phyloP scores from a whole-genome alignment of 2,888 invertebrate genomes.

The Euplexia lucipara region DNA sequence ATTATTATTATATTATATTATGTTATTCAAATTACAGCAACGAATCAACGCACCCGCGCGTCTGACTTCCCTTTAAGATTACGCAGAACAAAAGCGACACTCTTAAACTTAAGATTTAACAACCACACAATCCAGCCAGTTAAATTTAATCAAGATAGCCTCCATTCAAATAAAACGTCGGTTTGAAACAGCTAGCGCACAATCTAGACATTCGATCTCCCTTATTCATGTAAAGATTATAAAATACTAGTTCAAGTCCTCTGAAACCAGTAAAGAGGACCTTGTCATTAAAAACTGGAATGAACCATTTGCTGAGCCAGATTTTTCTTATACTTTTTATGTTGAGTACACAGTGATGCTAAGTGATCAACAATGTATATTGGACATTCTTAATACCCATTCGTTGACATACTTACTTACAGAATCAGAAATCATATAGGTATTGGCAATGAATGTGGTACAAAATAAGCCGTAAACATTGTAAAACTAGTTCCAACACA shows the following conservation, averaged over 20 bases:
- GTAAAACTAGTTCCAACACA: no score
- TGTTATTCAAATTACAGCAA: neutral
- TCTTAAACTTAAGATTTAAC: conserved; percentile 7
- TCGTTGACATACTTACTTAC: no score
- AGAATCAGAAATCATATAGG: no score
- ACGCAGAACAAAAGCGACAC: neutral
- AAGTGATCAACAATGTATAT: no score
- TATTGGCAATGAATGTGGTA: no score
- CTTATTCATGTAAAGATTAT: neutral
- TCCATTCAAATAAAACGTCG: conserved; percentile 5
- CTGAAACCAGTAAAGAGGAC: conserved; percentile 15
- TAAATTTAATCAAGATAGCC: conserved; percentile 21
- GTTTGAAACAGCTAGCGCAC: neutral
- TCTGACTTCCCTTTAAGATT: no score
- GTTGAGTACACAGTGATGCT: no score
- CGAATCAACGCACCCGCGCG: no score
- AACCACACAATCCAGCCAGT: neutral
- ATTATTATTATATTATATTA: neutral
- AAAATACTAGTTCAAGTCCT: conserved; percentile 20
- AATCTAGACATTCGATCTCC: conserved; percentile 8
- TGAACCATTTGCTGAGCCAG: neutral
- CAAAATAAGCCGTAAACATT: no score
- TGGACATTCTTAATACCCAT: no score
- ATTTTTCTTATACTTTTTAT: neutral
- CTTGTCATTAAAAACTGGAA: conserved; percentile 16